Conservation (phyloP, 2,888 invertebrate species). For the Andrena trimmerana region DNA sequence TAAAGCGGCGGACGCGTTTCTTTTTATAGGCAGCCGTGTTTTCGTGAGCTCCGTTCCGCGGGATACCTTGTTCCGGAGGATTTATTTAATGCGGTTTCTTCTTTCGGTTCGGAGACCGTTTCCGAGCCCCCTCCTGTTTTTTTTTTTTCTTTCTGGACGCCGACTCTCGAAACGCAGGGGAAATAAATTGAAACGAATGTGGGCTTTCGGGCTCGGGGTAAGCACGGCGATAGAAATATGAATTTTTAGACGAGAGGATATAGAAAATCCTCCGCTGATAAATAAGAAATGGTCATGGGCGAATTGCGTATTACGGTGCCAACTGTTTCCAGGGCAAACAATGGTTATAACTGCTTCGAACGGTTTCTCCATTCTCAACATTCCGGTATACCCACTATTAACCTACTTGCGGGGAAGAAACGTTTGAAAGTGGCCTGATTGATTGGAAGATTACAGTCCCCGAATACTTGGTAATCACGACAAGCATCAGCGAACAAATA, state of each 20-base stretch:
- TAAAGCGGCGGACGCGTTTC: conserved; percentile 15
- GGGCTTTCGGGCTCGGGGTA: not conserved
- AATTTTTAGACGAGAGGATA: conserved; percentile 13
- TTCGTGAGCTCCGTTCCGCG: conserved; percentile 5
- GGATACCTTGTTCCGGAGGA: conserved; percentile 22
- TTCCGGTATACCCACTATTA: not conserved
- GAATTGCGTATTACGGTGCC: not conserved
- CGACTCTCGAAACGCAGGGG: not conserved
- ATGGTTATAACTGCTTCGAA: not conserved
- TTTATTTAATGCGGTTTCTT: conserved; percentile 34
- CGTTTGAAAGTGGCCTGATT: not conserved
- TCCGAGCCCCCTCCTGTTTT: not conserved
- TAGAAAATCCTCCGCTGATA: not conserved
- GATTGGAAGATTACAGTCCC: conserved; percentile 10
- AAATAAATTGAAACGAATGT: conserved; percentile 36
- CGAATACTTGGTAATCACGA: not conserved
- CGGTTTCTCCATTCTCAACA: not conserved
- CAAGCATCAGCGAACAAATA: not conserved
- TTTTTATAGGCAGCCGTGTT: conserved; percentile 31
- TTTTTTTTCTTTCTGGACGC: not conserved
- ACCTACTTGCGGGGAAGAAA: not conserved
- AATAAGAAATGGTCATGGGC: too few species aligned
- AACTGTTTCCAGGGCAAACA: too few species aligned
- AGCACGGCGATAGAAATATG: conserved; percentile 3
- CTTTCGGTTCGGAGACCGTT: conserved; percentile 15